Evolutionary conservation across 64 coral and sea anemone species (phyloP), one percentile per base, ranked within the genome.

Genomic region (Stichodactyla helianthus): DNA sequence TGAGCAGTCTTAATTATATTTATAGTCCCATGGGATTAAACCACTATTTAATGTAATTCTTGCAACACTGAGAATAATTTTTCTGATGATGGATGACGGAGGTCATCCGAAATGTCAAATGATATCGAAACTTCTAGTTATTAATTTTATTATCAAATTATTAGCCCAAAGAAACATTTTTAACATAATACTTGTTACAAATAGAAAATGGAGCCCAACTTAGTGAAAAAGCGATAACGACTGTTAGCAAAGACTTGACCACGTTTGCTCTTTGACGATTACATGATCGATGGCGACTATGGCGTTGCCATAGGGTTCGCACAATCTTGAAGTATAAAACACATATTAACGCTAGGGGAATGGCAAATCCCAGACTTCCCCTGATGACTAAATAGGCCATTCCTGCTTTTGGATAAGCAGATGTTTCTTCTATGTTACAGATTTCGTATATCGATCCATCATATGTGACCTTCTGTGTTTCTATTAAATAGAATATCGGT

Each of bases 201-300:
- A 94, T 64, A 35, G 93, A 94, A 88, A 94, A 94, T 55, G 93
- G 93, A 11, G 86, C 27, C 93, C 93, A 94, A 52, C 93, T 94
- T 17, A 88, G 52, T 54, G 77, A 87, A 55, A 94, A 94, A 20
- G 93, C 89, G 15, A 88, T 67, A n/a, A 94, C 93, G 31, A 94
- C 93, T 8, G 88, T 55, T 16, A 83, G 31, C 20, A 94, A 87
- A 7, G 89, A 86, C 71, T 94, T 91, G 20, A 94, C 77, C 10
- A 91, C 93, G 52, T 94, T 89, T 82, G 51, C 14, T 87, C 58
- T 82, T 31, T 64, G 85, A 84, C 80, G 79, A 80, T 50, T 94
- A 50, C 7, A 79, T 7, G 89, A 82, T 2, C 77, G 51, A 31
- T 83, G 83, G 19, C 6, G 82, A 17, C 65, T 85, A 8, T 93